Evolutionary conservation across 2,797 vertebrate genomes (phyloP), one percentile per base, ranked within the genome.

Genomic region (Crotalus adamanteus): DNA sequence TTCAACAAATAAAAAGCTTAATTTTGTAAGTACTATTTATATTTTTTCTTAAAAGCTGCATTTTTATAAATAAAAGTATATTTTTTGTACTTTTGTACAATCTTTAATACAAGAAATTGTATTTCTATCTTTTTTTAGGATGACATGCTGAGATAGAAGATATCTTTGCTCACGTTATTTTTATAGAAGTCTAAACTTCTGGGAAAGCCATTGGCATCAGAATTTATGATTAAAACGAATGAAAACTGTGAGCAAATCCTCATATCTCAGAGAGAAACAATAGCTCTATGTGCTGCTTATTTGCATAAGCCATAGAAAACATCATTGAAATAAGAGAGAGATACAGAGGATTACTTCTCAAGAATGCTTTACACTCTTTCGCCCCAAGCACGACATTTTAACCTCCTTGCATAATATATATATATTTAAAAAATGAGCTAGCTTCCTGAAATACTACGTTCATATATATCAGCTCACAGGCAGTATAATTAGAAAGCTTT

Each of bases 381-480:
- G 93, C 95, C 95, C 96, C 96, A 95, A 92, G 91, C 95, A 95
- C 96, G 96, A 94, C 96, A 97, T 95, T 96, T 94, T 96, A 97
- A 97, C 96, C 96, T 97, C 97, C 97, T 98, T 98, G 98, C 97
- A 97, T 97, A 96, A 56, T 56, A 56, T 56, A 56, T 55, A 55
- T 56, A 56, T 56, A 56, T 55, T 99, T 98, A 98, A 98, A 98
- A 97, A 95, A 96, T 95, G 95, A 95, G 95, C 97, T 97, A 98
- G 98, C 98, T 98, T 97, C 94, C 96, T 98, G 98, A 99, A 99
- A 99, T 98, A 96, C 87, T 97, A 99, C 98, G 98, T 98, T 98
- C 94, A 92, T 98, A 97, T 98, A 98, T 98, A 98, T 96, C 95
- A 98, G 95, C 96, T 96, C 95, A 96, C 96, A 97, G 96, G 95